Evolutionary conservation across 2,888 invertebrate species (phyloP).

Genomic region (Agrotis segetum): DNA sequence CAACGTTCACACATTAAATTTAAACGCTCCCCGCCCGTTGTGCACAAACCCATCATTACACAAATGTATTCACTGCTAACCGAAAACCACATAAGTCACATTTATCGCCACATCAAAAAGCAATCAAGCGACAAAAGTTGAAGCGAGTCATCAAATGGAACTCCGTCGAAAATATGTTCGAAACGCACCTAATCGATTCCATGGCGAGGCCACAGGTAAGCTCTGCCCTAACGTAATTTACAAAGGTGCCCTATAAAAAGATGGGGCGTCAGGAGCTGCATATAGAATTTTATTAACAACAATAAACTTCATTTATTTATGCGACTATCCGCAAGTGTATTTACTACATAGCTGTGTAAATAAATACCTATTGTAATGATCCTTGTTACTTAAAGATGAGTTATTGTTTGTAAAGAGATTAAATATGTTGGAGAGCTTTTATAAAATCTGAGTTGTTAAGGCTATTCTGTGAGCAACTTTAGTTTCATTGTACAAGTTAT

Average conservation of each 20-base stretch:
- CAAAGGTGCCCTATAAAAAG: slow-evolving; percentile 76
- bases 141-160: slow-evolving; percentile 81
- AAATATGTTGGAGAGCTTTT: slow-evolving; percentile 38
- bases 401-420: slow-evolving; percentile 43
- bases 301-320: slow-evolving; percentile 71
- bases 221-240: slow-evolving; percentile 79
- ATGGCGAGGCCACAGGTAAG: slow-evolving; percentile 76
- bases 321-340: slow-evolving; percentile 57
- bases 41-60: slow-evolving; percentile 86
- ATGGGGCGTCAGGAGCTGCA: slow-evolving; percentile 68
- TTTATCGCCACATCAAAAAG: slow-evolving; percentile 90
- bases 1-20: slow-evolving; percentile 81
- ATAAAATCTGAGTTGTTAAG: slow-evolving; percentile 22
- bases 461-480: slow-evolving; percentile 9
- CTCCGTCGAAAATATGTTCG: slow-evolving; percentile 78
- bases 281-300: slow-evolving; percentile 72
- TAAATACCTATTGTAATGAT: slow-evolving; percentile 58
- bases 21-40: slow-evolving; percentile 82
- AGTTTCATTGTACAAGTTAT: slow-evolving; percentile 16
- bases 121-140: slow-evolving; percentile 88
- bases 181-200: slow-evolving; percentile 85
- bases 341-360: slow-evolving; percentile 56
- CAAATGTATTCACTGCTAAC: slow-evolving; percentile 81
- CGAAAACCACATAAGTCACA: slow-evolving; percentile 89
- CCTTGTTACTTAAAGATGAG: slow-evolving; percentile 47